A percentile compares a stretch with the other conserved stretches of the same genome.
These are phyloP conservation scores for Habropoda laboriosa DNA, from an alignment of 1,140 invertebrate genomes.

Conservation along the genomic window DNA sequence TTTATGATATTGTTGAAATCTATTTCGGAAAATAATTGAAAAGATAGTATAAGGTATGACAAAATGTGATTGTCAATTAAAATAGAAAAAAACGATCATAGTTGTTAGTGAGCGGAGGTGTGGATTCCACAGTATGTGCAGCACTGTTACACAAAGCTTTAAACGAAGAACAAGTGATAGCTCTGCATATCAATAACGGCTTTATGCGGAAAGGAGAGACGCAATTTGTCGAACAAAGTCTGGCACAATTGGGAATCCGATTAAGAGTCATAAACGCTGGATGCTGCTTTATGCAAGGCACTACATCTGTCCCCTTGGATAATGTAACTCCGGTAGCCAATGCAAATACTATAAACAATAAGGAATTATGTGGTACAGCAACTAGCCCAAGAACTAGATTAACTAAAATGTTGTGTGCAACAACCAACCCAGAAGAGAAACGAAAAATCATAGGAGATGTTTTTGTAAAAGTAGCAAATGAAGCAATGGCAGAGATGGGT, in stretches of 20 bases:
- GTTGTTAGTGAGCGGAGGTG: conserved; percentile 97
- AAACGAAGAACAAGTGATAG: conserved; percentile 94
- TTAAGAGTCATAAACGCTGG: conserved; percentile 90
- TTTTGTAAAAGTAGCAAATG: conserved; percentile 95
- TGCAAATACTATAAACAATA: conserved; percentile 81
- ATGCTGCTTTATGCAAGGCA: conserved; percentile 89
- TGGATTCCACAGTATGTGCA: conserved; percentile 99
- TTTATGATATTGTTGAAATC: background rate
- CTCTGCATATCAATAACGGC: conserved; percentile 99
- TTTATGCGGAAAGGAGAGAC: conserved; percentile 99
- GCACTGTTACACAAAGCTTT: conserved; percentile 96
- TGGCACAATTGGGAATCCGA: conserved; percentile 93
- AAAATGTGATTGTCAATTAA: conserved; percentile 47
- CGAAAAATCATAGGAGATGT: conserved; percentile 99
- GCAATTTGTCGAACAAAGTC: conserved; percentile 91
- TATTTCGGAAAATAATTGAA: conserved; percentile 28
- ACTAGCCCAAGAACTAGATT: conserved; percentile 85
- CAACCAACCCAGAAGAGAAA: conserved; percentile 97
- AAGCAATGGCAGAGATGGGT: conserved; percentile 91
- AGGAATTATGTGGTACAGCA: conserved; percentile 74
- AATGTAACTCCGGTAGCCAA: conserved; percentile 82
- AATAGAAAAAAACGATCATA: conserved; percentile 78
- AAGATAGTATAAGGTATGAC: conserved; percentile 10
- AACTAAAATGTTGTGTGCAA: conserved; percentile 94
- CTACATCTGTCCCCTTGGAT: conserved; percentile 89